These are phyloP conservation scores for Tachuris rubrigastra DNA, from an alignment of 2,113 vertebrate species.

Conservation along the genomic window DNA sequence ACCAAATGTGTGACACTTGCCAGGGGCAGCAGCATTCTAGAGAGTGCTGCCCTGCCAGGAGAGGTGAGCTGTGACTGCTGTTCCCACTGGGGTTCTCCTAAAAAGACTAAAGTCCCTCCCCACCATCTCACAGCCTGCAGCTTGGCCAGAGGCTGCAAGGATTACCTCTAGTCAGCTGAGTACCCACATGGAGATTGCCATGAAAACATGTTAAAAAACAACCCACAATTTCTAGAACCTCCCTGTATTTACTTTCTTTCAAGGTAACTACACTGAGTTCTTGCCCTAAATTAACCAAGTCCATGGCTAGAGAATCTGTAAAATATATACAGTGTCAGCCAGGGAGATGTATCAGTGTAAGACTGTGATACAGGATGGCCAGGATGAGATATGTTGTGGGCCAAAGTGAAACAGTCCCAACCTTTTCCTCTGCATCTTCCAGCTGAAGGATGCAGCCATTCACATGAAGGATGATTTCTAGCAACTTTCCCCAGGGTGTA, in stretches of 20 bases:
- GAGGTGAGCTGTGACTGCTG: accelerated
- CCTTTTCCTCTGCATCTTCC: background rate
- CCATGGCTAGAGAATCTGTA: background rate
- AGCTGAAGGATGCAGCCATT: background rate
- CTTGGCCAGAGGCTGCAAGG: background rate
- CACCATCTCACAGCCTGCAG: background rate
- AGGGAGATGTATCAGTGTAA: background rate
- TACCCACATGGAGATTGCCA: background rate
- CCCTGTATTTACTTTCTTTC: background rate
- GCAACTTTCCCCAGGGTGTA: background rate
- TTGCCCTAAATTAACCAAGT: background rate
- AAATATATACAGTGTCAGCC: background rate
- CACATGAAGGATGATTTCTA: background rate
- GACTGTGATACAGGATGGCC: background rate
- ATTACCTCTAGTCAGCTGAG: background rate
- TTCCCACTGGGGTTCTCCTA: background rate
- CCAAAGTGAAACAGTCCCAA: background rate
- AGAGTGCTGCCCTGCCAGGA: background rate
- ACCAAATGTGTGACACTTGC: background rate
- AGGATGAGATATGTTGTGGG: background rate
- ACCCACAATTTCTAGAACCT: background rate
- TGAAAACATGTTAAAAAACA: background rate
- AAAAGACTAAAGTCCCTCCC: background rate
- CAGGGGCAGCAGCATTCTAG: background rate
- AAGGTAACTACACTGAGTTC: background rate